Evolutionary conservation across 1,140 invertebrate species (phyloP).

Genomic region (Cataglyphis hispanica): DNA sequence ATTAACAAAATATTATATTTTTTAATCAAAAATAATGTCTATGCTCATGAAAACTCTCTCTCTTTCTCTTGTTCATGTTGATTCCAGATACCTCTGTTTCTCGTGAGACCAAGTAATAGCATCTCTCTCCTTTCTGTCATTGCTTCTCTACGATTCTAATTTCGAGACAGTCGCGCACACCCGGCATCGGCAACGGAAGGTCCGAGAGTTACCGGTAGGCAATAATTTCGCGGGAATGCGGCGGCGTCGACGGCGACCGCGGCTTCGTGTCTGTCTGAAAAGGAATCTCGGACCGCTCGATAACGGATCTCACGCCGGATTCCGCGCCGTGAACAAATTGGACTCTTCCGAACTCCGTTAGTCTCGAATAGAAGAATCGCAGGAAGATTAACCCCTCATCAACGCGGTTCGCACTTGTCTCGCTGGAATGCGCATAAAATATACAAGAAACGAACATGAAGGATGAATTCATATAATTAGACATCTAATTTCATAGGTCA

Average conservation of each 20-base stretch:
- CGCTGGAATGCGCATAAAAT: constrained; percentile 48
- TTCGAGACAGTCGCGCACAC: constrained; percentile 68
- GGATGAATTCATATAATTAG: constrained; percentile 34
- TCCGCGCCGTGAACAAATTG: constrained; percentile 61
- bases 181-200: constrained; percentile 32
- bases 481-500: constrained; percentile 23
- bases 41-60: background rate
- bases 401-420: constrained; percentile 27
- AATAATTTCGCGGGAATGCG: constrained; percentile 78
- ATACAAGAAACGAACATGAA: constrained; percentile 20
- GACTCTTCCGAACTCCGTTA: constrained; percentile 50
- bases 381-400: constrained; percentile 55
- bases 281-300: constrained; percentile 43
- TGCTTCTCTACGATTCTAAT: constrained; percentile 70
- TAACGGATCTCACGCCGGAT: constrained; percentile 62
- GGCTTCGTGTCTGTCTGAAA: constrained; percentile 63
- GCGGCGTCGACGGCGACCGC: constrained; percentile 50
- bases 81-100: background rate
- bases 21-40: background rate
- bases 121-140: constrained; percentile 21
- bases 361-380: constrained; percentile 44
- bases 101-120: background rate
- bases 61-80: background rate
- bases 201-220: constrained; percentile 58
- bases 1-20: too few relatives aligned